Evolutionary conservation across 2,113 vertebrate genomes (phyloP), one percentile per base, ranked within the genome.

Genomic region (human): DNA sequence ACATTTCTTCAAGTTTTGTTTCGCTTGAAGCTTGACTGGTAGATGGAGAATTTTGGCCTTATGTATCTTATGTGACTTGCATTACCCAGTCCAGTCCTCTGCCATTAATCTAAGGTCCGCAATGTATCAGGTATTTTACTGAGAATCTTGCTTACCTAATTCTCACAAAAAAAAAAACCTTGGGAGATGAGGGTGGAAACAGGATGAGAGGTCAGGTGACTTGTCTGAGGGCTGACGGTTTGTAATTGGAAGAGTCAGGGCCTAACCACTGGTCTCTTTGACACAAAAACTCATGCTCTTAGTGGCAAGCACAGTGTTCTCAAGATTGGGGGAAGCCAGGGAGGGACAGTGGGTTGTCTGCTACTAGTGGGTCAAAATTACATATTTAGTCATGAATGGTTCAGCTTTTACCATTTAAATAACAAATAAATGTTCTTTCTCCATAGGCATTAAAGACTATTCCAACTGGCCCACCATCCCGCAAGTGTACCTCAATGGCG

Each of bases 401-500:
- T 32, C 76, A 11, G 12, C 8, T 78, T 18, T 18, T 43, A 0
- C 70, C 27, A 5, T 48, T 89, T 1, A 4, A 48, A 0, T 97
- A 38, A 96, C 35, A 0, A 32, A 45, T 9, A 8, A 1, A 22
- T 80, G 52, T 72, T 90, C 40, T 97, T 27, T 73, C 89, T 76
- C 81, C 13, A 3, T 97, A 99, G 99, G 99, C 96, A 99, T 99
- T 90, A 99, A 99, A 97, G 98, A 98, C 80, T 99, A 99, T 92
- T 99, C 99, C 94, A 99, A 99, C 98, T 99, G 99, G 99, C 99
- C 99, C 94, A 99, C 99, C 57, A 99, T 99, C 98, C 99, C 99
- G 5, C 99, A 99, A 97, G 99, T 99, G n/a, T 99, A 99, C 98
- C 99, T 99, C 97, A 99, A 99, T 10, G 99, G 99, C 11, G 99